Evolutionary conservation across 2,797 vertebrate species (phyloP).

Genomic region (Manis javanica): DNA sequence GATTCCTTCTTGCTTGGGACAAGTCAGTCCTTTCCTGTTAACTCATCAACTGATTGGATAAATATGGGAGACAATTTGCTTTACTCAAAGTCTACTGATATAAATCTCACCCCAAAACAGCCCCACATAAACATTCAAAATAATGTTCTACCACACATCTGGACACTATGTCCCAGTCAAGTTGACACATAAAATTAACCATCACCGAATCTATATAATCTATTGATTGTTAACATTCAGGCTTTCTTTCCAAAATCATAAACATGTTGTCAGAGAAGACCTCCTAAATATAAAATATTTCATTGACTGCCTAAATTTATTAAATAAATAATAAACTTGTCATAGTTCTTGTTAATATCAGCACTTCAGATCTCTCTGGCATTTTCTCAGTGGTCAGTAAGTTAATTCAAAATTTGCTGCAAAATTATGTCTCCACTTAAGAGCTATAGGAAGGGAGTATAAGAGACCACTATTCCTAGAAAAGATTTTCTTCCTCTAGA

Average conservation of each 20-base stretch:
- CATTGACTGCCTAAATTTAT: not conserved
- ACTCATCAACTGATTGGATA: not conserved
- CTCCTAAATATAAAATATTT: not conserved
- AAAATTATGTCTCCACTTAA: not conserved
- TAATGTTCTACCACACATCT: not conserved
- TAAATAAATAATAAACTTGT: not conserved
- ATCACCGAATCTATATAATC: not conserved
- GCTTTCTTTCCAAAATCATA: not conserved
- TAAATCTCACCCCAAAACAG: not conserved
- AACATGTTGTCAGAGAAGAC: not conserved
- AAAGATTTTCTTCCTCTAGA: not conserved
- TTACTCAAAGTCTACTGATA: not conserved
- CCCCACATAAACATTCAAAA: not conserved
- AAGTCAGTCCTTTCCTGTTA: not conserved
- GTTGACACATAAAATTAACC: not conserved
- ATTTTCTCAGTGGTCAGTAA: not conserved
- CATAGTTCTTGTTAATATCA: not conserved
- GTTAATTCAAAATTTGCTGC: not conserved
- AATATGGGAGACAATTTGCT: not conserved
- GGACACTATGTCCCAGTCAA: not conserved
- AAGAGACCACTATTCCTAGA: not conserved
- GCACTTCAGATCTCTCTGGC: not conserved
- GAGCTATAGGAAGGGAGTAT: not conserved
- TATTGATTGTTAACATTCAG: not conserved
- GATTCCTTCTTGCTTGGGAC: not conserved